Evolutionary conservation across 1,140 invertebrate genomes (phyloP).

Genomic region (Drosophila bocki): DNA sequence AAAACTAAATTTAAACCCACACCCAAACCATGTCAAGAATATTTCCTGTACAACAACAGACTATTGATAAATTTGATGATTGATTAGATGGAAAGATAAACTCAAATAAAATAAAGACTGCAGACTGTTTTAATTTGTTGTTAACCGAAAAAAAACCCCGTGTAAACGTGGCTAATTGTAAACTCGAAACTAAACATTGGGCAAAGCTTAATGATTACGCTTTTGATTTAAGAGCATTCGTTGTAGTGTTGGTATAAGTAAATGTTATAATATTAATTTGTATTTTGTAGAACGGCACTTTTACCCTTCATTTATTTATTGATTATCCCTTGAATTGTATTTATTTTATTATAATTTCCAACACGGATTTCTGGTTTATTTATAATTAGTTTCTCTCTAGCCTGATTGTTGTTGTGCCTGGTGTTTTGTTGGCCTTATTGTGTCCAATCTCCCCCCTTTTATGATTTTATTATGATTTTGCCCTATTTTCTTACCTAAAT

Average conservation of each 20-base stretch:
- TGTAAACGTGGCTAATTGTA: constrained; percentile 44
- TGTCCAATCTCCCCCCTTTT: not conserved
- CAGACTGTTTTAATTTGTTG: constrained; percentile 71
- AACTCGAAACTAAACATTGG: constrained; percentile 21
- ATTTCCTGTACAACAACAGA: constrained; percentile 43
- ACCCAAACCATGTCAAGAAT: constrained; percentile 51
- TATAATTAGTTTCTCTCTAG: constrained; percentile 61
- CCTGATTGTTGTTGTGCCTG: constrained; percentile 69
- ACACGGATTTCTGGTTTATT: constrained; percentile 45
- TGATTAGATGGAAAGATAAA: constrained; percentile 40
- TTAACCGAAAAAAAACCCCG: constrained; percentile 44
- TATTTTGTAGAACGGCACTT: constrained; percentile 81
- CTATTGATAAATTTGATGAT: constrained; percentile 52
- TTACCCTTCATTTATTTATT: constrained; percentile 24
- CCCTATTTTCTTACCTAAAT: not conserved
- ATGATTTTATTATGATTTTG: constrained; percentile 47
- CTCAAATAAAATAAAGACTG: constrained; percentile 80
- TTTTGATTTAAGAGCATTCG: constrained; percentile 64
- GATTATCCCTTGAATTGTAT: constrained; percentile 4
- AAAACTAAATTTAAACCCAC: constrained; percentile 45
- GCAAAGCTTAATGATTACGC: constrained; percentile 28
- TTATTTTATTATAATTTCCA: constrained; percentile 21
- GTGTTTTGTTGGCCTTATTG: constrained; percentile 51
- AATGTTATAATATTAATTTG: constrained; percentile 62
- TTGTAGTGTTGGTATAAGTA: constrained; percentile 63